These are phyloP conservation scores for Notodonta dromedarius DNA, from an alignment of 2,888 invertebrate species.

Conservation along the genomic window DNA sequence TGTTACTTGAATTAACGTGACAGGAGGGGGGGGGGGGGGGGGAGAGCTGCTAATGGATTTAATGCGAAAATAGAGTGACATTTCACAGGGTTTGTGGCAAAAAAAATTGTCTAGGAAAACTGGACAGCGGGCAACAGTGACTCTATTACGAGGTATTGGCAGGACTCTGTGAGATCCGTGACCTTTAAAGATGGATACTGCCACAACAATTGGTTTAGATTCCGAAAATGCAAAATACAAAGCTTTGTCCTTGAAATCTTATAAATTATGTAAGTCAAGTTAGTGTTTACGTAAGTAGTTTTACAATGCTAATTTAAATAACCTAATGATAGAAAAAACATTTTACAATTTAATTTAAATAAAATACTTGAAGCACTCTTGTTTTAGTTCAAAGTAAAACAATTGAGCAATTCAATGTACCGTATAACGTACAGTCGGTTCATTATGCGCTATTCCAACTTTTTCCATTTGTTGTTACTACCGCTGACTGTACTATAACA, in stretches of 20 bases:
- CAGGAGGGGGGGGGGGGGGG: background rate
- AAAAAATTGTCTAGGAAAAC: background rate
- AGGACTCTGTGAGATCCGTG: too few species aligned
- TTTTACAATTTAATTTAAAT: background rate
- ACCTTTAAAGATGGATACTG: too few species aligned
- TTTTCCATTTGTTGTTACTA: slow-evolving; percentile 39
- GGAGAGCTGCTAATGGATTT: background rate
- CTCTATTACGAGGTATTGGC: too few species aligned
- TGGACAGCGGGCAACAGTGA: too few species aligned
- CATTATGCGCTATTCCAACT: slow-evolving; percentile 37
- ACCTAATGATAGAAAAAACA: too few species aligned
- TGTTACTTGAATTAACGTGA: background rate
- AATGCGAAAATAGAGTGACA: background rate
- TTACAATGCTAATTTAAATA: too few species aligned
- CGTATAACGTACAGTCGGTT: slow-evolving; percentile 17
- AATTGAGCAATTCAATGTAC: background rate
- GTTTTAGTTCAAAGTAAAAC: slow-evolving; percentile 2
- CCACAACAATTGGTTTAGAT: too few species aligned
- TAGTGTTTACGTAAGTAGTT: too few species aligned
- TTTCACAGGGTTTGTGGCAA: background rate
- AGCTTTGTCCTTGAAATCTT: too few species aligned
- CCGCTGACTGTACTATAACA: slow-evolving; percentile 4
- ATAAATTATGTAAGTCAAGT: too few species aligned
- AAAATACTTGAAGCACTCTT: background rate
- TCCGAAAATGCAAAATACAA: too few species aligned